A percentile compares a stretch with the other conserved stretches of the same genome.
phyloP scores from a whole-genome alignment of 2,797 vertebrate genomes.

The Coccyzus lansbergi region DNA sequence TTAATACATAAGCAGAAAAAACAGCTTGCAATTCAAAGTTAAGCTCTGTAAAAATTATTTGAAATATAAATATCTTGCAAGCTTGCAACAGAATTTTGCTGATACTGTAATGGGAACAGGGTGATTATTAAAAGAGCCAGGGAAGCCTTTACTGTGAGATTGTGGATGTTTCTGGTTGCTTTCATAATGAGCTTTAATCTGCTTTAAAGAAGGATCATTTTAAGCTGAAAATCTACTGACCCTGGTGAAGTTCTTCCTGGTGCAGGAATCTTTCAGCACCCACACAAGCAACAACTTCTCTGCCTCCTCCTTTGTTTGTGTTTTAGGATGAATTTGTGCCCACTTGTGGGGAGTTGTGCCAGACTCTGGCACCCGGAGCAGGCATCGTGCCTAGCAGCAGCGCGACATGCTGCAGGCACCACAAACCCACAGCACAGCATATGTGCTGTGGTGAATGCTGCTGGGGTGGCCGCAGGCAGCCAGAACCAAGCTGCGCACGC shows the following conservation, averaged over 20 bases:
- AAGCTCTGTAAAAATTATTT: background rate
- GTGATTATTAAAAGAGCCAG: background rate
- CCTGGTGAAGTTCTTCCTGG: background rate
- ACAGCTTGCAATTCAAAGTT: background rate
- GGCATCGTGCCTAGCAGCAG: background rate
- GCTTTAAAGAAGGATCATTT: constrained; percentile 10
- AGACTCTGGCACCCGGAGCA: background rate
- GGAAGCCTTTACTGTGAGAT: constrained; percentile 36
- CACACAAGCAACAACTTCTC: background rate
- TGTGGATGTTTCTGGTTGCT: constrained; percentile 17
- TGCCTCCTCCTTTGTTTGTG: constrained; percentile 37
- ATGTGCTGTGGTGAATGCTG: accelerated
- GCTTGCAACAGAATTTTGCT: background rate
- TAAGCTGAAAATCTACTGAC: background rate
- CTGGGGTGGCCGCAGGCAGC: accelerated
- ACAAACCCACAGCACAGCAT: background rate
- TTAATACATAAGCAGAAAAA: constrained; percentile 13
- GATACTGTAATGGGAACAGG: background rate
- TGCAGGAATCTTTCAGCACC: background rate
- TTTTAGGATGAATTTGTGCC: constrained; percentile 7
- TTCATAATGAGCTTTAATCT: background rate
- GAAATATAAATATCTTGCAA: constrained; percentile 5
- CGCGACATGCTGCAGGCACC: accelerated
- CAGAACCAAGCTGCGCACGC: background rate
- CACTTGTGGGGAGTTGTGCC: background rate